phyloP scores from a whole-genome alignment of 2,888 invertebrate genomes.

The Lithophane ornitopus region DNA sequence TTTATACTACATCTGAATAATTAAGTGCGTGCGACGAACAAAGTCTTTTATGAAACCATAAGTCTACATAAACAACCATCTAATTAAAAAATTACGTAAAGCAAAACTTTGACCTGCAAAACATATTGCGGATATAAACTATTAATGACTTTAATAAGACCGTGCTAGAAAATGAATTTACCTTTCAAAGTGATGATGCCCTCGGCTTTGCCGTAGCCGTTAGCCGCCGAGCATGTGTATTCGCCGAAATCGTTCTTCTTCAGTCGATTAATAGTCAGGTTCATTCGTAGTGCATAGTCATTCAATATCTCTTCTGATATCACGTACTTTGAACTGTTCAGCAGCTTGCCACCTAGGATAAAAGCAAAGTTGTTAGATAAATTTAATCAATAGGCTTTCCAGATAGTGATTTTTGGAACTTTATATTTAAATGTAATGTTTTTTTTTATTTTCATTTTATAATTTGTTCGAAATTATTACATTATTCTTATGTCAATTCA shows the following conservation, averaged over 20 bases:
- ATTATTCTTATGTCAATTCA: background rate
- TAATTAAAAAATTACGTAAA: constrained; percentile 12
- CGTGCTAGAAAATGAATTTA: constrained; percentile 76
- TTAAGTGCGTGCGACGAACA: background rate
- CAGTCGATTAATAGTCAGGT: constrained; percentile 94
- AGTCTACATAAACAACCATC: background rate
- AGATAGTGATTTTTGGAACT: background rate
- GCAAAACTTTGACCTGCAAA: constrained; percentile 31
- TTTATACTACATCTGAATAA: background rate
- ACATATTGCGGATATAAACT: constrained; percentile 34
- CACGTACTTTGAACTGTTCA: constrained; percentile 94
- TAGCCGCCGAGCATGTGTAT: constrained; percentile 94
- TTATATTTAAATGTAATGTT: background rate
- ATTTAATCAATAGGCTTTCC: background rate
- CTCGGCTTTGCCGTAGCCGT: constrained; percentile 95
- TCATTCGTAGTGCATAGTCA: constrained; percentile 95
- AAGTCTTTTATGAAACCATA: no score
- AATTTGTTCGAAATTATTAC: background rate
- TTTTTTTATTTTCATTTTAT: background rate
- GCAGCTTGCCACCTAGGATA: constrained; percentile 92
- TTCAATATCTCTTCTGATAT: constrained; percentile 93
- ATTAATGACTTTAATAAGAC: constrained; percentile 37
- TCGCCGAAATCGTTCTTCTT: constrained; percentile 94
- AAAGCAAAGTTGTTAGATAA: constrained; percentile 20
- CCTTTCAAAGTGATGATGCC: constrained; percentile 95